Conservation (phyloP, 1,140 invertebrate genomes). For the Brachystomella parvula region DNA sequence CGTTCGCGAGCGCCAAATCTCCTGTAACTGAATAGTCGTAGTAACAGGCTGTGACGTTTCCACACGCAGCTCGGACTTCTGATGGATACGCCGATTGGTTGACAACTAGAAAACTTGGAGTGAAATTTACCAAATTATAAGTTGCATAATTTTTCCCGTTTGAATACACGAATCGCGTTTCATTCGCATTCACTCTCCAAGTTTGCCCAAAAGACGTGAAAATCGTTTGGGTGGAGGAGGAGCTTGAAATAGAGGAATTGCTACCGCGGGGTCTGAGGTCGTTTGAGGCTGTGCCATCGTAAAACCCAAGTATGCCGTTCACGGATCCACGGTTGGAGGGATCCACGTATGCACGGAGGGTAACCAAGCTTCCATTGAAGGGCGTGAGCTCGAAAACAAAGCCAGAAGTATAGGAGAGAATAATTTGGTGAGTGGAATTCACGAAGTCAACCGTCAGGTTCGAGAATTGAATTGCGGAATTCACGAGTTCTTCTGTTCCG, state of each 20-base stretch:
- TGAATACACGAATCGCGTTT: background rate
- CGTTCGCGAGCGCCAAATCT: background rate
- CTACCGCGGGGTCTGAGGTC: background rate
- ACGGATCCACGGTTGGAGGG: background rate
- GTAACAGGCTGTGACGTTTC: background rate
- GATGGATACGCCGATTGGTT: background rate
- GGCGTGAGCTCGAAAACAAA: background rate
- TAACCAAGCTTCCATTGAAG: background rate
- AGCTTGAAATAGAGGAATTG: background rate
- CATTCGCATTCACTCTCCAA: background rate
- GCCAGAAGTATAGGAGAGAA: background rate
- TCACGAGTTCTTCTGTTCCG: too few species aligned
- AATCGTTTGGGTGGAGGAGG: background rate
- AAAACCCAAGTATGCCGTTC: background rate
- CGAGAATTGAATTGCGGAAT: background rate
- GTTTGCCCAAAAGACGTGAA: background rate
- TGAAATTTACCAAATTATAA: background rate
- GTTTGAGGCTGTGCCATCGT: background rate
- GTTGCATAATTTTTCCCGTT: background rate
- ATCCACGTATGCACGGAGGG: background rate
- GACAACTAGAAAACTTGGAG: background rate
- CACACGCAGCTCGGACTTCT: background rate
- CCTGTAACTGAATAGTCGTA: slow-evolving; percentile 7
- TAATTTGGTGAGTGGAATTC: background rate
- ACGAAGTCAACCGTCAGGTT: background rate